Conservation (phyloP, 2,888 invertebrate genomes). For the Diarsia rubi region DNA sequence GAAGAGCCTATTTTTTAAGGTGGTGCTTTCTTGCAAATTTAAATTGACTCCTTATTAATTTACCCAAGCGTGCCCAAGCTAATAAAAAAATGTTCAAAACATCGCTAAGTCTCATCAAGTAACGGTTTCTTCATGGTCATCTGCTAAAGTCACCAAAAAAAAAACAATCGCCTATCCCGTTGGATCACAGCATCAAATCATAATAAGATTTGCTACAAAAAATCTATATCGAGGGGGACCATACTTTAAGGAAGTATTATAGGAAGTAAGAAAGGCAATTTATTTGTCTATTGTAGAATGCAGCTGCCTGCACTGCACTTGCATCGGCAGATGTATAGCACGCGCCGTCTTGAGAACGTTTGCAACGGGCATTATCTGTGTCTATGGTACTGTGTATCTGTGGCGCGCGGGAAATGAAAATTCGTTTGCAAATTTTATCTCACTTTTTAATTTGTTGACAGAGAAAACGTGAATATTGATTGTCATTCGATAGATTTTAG, state of each 20-base stretch:
- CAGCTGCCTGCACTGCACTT: conserved; percentile 69
- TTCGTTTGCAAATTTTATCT: background rate
- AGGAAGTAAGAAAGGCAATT: conserved; percentile 53
- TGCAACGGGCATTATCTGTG: conserved; percentile 40
- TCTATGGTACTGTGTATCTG: conserved; percentile 37
- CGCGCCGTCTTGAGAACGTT: conserved; percentile 54
- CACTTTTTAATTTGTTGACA: background rate
- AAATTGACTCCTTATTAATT: background rate
- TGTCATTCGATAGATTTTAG: background rate
- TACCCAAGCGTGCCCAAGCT: background rate
- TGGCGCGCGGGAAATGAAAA: conserved; percentile 35
- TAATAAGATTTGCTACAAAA: conserved; percentile 60
- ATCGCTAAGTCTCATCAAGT: background rate
- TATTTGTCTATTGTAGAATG: conserved; percentile 54
- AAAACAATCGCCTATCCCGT: conserved; percentile 51
- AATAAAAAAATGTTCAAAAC: background rate
- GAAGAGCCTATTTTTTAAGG: background rate
- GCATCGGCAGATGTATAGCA: conserved; percentile 64
- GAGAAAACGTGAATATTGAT: background rate
- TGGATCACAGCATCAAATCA: conserved; percentile 50
- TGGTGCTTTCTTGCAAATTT: background rate
- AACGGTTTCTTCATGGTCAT: conserved; percentile 57
- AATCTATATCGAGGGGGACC: conserved; percentile 53
- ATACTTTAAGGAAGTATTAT: conserved; percentile 38
- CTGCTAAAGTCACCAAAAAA: conserved; percentile 37